Evolutionary conservation across 2,113 vertebrate species (phyloP), one percentile per base, ranked within the genome.

Genomic region (Podarcis muralis): DNA sequence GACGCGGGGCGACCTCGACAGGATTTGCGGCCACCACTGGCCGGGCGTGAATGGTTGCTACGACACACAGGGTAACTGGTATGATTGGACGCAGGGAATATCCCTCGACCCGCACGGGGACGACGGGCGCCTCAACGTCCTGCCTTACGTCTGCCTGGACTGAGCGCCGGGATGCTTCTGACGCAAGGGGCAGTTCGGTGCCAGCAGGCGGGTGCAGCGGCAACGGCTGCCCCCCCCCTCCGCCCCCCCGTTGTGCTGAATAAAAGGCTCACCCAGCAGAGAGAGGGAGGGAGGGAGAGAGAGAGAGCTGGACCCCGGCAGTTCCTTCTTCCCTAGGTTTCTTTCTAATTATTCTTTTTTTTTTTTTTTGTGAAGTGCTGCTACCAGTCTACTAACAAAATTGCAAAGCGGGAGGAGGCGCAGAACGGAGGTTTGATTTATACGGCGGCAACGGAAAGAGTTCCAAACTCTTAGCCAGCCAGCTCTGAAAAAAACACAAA

Each of bases 21-120:
- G 97, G 88, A 96, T 99, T 96, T 96, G 98, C 94, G 96, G 95
- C 83, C 96, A 96, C 35, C 96, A 96, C 80, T 99, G 99, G 99
- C 96, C 98, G 0, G 98, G 99, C 66, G 99, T 99, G 87, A 99
- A 99, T 65, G 99, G 99, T 92, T 99, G 98, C 95, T 97, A 96
- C 30, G 98, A 99, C 96, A 98, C 98, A 96, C 97, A 97, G 95
- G 98, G 98, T 94, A 97, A 97, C 92, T 99, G 99, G 99, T 99
- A 97, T 94, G 98, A 98, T 96, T 99, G 99, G 99, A 99, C 99
- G 18, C 97, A 99, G 96, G 98, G 98, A 96, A 98, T 99, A 95
- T 98, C 98, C 15, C 96, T 99, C 91, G 98, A 99, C 91, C 98
- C 96, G 3, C 98, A 98, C 0, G 98, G 98, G 62, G 98, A 99